Base-by-base conservation (phyloP, 2,888 invertebrate species). In the Diarsia mendica region DNA sequence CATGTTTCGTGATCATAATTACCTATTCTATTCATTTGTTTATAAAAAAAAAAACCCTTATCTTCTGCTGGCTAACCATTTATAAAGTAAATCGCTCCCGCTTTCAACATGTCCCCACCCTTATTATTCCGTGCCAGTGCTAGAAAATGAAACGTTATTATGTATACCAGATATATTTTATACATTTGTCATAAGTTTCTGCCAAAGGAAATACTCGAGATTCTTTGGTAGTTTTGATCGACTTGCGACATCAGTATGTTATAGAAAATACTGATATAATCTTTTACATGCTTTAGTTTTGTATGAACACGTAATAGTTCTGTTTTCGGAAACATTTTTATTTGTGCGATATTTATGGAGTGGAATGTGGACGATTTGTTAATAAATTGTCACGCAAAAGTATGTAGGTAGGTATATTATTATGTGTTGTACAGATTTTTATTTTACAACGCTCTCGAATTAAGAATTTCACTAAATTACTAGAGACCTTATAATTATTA, bases 71-170 rank as follows among this genome's bases (percentile, higher is more conserved):
- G 67, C 70, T 84, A 11, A 28, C 58, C 53, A 79, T 39, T 1
- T 51, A 71, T 53, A 64, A 72, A 49, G 15, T 20, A 64, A 75
- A 81, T 77, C 72, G 85, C 79, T 58, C 72, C 76, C 67, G 82
- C 80, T 83, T 76, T 79, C 58, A 79, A 69, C 39, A 46, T 86
- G 67, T 69, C 72, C 44, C 33, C 20, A 61, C 53, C 61, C 61
- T 69, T 76, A 81, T 84, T 84, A 82, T 76, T 86, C 77, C 77
- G 85, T 86, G 67, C 75, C 80, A 10, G 80, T 69, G 69, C 48
- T 53, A 79, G 55, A 77, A 83, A 78, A 85, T 75, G 67, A 74
- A 76, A 58, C 66, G 10, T 51, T 68, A 67, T 66, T 70, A 69
- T 78, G 28, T 67, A 72, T 33, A 75, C 44, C 44, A 63, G 23